These are phyloP conservation scores for Brachymystax lenok DNA, from an alignment of 2,797 vertebrate genomes.

Conservation along the genomic window DNA sequence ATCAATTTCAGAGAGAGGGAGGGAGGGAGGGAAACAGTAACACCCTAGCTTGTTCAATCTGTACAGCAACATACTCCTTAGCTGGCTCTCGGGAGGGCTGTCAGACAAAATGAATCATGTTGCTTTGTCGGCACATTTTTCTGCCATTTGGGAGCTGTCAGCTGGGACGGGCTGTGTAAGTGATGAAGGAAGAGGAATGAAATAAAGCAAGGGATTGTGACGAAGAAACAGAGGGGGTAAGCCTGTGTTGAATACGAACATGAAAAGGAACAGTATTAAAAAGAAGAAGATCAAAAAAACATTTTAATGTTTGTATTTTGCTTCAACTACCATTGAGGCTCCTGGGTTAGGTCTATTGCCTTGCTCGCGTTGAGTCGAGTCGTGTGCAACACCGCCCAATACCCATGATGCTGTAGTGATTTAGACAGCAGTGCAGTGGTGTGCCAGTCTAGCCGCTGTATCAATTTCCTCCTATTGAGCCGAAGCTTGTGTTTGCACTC, in stretches of 20 bases:
- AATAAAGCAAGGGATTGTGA: constrained; percentile 13
- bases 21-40: constrained; percentile 1
- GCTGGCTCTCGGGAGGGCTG: constrained; percentile 23
- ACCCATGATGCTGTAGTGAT: constrained; percentile 29
- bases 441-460: constrained; percentile 31
- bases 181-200: constrained; percentile 30
- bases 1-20: constrained; percentile 22
- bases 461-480: constrained; percentile 45
- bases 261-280: constrained; percentile 9
- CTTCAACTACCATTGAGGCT: constrained; percentile 33
- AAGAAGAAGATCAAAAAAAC: neutral
- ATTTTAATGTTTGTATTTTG: constrained; percentile 19
- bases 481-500: constrained; percentile 43
- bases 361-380: constrained; percentile 21
- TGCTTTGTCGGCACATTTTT: constrained; percentile 43
- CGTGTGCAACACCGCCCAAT: constrained; percentile 45
- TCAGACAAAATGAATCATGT: constrained; percentile 32
- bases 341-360: constrained; percentile 20
- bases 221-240: constrained; percentile 1
- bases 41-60: constrained; percentile 28
- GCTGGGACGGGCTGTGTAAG: constrained; percentile 16
- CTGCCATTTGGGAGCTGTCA: constrained; percentile 43
- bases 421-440: constrained; percentile 35
- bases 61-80: constrained; percentile 23
- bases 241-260: constrained; percentile 24